A percentile compares a stretch with the other conserved stretches of the same genome.
phyloP scores from a whole-genome alignment of 1,140 invertebrate species.

The Papilio xuthus region DNA sequence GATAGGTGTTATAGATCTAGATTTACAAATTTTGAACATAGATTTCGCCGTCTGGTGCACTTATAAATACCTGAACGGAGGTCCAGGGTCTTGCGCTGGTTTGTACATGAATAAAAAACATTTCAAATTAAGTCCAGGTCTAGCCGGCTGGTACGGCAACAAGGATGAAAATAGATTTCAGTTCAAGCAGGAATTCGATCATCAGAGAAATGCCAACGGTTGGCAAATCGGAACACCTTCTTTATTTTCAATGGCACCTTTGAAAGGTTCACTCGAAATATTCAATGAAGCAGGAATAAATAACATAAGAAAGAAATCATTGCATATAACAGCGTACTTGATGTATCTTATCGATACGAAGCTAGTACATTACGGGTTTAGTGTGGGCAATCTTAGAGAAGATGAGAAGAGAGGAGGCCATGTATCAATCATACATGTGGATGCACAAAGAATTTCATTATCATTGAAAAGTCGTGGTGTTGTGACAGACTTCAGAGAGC shows the following conservation, averaged over 20 bases:
- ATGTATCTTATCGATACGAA: slow-evolving; percentile 69
- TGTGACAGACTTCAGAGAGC: slow-evolving; percentile 62
- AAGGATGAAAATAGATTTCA: slow-evolving; percentile 64
- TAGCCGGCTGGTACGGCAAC: slow-evolving; percentile 72
- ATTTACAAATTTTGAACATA: slow-evolving; percentile 61
- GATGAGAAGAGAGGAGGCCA: slow-evolving; percentile 67
- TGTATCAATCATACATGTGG: slow-evolving; percentile 65
- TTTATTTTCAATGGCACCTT: slow-evolving; percentile 60
- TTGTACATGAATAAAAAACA: slow-evolving; percentile 71
- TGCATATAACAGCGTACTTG: slow-evolving; percentile 67
- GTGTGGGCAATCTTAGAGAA: slow-evolving; percentile 60
- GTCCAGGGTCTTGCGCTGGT: slow-evolving; percentile 61
- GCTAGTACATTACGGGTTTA: slow-evolving; percentile 55
- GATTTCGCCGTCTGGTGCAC: slow-evolving; percentile 75
- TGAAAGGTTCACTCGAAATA: slow-evolving; percentile 65
- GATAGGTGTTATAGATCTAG: slow-evolving; percentile 58
- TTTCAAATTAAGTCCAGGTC: slow-evolving; percentile 57
- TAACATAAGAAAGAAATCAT: slow-evolving; percentile 65
- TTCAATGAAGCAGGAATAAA: slow-evolving; percentile 61
- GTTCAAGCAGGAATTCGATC: slow-evolving; percentile 67
- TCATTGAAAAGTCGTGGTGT: slow-evolving; percentile 59
- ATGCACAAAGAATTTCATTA: slow-evolving; percentile 66
- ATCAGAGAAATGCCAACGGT: slow-evolving; percentile 60
- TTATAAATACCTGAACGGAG: slow-evolving; percentile 73
- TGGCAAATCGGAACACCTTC: slow-evolving; percentile 70